A percentile compares a stretch with the other conserved stretches of the same genome.
Conservation (phyloP, 2,113 vertebrate species). For the Machaerirhynchus nigripectus region DNA sequence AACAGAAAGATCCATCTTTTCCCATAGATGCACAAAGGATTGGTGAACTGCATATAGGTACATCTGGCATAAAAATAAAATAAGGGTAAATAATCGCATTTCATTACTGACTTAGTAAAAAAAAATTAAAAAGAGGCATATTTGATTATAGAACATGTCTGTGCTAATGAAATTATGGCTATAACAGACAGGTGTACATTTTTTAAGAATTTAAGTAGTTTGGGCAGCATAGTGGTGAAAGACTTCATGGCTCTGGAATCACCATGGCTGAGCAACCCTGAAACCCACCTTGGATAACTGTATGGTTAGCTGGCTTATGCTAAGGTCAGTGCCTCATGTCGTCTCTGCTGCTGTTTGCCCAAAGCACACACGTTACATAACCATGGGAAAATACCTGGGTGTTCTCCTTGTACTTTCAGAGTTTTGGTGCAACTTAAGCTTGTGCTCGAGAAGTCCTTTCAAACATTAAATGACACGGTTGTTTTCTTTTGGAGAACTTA, state of each 20-base stretch:
- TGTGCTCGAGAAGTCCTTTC: not conserved
- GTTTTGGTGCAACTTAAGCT: not conserved
- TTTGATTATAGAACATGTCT: not conserved
- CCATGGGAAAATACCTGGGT: not conserved
- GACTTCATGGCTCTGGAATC: not conserved
- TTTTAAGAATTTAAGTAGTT: not conserved
- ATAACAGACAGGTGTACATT: too few species aligned
- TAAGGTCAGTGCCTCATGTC: not conserved
- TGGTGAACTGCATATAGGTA: not conserved
- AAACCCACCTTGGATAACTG: not conserved
- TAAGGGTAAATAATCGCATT: not conserved
- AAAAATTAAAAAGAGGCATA: not conserved
- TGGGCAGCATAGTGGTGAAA: not conserved
- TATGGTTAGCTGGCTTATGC: not conserved
- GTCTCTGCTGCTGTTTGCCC: not conserved
- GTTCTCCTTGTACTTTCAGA: not conserved
- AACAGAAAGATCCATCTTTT: not conserved
- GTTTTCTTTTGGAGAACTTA: not conserved
- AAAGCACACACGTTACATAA: not conserved
- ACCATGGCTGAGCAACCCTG: not conserved
- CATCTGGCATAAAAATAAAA: not conserved
- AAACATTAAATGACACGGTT: fast-evolving
- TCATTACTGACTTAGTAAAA: not conserved
- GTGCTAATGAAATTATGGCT: not conserved
- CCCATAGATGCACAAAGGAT: not conserved